phyloP scores from a whole-genome alignment of 2,113 vertebrate species.

The Macrotis lagotis region DNA sequence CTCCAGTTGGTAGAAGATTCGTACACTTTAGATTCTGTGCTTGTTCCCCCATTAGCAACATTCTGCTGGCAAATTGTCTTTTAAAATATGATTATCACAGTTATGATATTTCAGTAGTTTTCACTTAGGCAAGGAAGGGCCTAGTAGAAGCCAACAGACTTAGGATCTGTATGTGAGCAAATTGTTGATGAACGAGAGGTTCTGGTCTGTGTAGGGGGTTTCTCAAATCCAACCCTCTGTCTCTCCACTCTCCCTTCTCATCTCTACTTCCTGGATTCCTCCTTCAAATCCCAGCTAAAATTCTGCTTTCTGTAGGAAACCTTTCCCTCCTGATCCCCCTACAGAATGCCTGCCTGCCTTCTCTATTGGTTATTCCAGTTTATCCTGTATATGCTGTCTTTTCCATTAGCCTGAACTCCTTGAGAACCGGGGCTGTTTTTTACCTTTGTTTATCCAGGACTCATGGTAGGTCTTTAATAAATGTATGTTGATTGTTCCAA shows the following conservation, averaged over 20 bases:
- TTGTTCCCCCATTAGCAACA: background rate
- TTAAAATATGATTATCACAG: background rate
- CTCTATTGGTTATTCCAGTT: background rate
- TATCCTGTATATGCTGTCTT: background rate
- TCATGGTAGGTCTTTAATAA: background rate
- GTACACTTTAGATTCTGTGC: background rate
- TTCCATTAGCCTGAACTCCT: background rate
- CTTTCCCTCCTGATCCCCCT: background rate
- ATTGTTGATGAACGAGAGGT: background rate
- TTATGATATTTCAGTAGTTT: background rate
- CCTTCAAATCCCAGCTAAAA: background rate
- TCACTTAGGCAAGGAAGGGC: background rate
- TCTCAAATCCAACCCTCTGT: background rate
- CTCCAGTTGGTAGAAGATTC: background rate
- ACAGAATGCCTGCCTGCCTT: background rate
- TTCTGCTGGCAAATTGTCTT: background rate
- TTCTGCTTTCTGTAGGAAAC: background rate
- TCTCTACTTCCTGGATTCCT: background rate
- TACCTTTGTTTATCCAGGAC: background rate
- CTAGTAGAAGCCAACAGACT: background rate
- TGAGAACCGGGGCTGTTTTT: background rate
- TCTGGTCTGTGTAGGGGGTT: background rate
- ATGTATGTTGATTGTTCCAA: background rate
- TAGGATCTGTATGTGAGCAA: background rate
- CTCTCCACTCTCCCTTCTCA: background rate